Evolutionary conservation across 2,888 invertebrate genomes (phyloP), one percentile per base, ranked within the genome.

Genomic region (Microplitis manilae): DNA sequence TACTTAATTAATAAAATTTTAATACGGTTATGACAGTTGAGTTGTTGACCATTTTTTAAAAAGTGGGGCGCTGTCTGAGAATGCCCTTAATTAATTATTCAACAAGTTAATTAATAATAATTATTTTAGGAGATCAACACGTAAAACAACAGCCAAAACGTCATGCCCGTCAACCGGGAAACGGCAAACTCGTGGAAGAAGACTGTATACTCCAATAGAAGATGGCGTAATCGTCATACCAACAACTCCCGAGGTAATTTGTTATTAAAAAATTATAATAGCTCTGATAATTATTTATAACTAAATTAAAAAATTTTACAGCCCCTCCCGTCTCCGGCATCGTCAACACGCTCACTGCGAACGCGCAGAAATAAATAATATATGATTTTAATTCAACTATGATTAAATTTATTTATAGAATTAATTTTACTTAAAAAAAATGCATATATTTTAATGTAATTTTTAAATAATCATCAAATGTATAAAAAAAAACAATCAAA

Each of bases 141-240:
- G 83, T 64, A 80, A 79, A 5, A 74, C 74, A 8, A 8, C 20
- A 8, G 15, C 62, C 5, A 62, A 17, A 7, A 7, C 62, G 59
- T 30, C 30, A 30, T 70, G 79, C 7, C 8, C 74, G 5, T 68
- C 81, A 5, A 80, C 83, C 7, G 83, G 67, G 6, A 85, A 80
- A 59, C 81, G 30, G 30, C 30, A 75, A 17, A 79, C 40, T 59
- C 79, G 80, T 1, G 84, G 87, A 61, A 86, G 77, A 38, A 77
- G 69, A n/a, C 60, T 77, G 5, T 77, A 41, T 6, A 65, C 64
- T 7, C 38, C 60, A 78, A 80, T 2, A 84, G 87, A 61, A 86
- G 77, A 38, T 70, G 69, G 15, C 59, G 73, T 13, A 73, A 41
- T 8, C 41, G 41, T n/a, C 38, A 15, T 74, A 2, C 13, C 9